These are phyloP conservation scores for Siniperca undulata DNA, from an alignment of 2,797 vertebrate species.

Conservation along the genomic window DNA sequence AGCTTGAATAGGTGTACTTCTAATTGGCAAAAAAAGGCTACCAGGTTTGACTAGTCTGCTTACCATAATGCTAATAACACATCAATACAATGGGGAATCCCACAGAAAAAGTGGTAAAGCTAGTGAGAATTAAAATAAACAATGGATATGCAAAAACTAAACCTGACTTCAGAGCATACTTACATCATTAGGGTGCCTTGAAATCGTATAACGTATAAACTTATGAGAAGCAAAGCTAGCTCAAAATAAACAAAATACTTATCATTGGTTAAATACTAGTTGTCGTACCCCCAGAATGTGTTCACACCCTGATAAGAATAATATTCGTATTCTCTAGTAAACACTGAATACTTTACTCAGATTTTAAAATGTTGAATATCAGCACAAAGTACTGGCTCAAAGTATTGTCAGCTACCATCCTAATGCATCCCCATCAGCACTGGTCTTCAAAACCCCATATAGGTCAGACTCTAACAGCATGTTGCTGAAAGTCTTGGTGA, in stretches of 20 bases:
- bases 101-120: background rate
- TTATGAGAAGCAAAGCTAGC: background rate
- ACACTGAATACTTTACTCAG: background rate
- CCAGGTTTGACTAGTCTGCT: background rate
- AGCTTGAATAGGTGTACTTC: background rate
- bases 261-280: background rate
- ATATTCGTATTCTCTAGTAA: background rate
- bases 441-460: slow-evolving; percentile 33
- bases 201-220: background rate
- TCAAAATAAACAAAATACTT: background rate
- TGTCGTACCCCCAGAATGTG: background rate
- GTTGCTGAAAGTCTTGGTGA: slow-evolving; percentile 51
- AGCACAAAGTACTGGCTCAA: background rate
- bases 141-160: background rate
- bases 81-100: background rate
- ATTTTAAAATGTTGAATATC: slow-evolving; percentile 7
- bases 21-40: background rate
- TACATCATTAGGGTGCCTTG: background rate
- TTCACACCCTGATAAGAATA: background rate
- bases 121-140: background rate
- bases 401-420: slow-evolving; percentile 13
- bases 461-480: slow-evolving; percentile 38
- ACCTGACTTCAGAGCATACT: background rate
- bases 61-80: background rate
- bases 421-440: slow-evolving; percentile 16